Percentiles rank a stretch among this genome's conserved stretches.
Evolutionary conservation across 2,797 vertebrate genomes (phyloP).

Genomic region (Melanotaenia nigrans): DNA sequence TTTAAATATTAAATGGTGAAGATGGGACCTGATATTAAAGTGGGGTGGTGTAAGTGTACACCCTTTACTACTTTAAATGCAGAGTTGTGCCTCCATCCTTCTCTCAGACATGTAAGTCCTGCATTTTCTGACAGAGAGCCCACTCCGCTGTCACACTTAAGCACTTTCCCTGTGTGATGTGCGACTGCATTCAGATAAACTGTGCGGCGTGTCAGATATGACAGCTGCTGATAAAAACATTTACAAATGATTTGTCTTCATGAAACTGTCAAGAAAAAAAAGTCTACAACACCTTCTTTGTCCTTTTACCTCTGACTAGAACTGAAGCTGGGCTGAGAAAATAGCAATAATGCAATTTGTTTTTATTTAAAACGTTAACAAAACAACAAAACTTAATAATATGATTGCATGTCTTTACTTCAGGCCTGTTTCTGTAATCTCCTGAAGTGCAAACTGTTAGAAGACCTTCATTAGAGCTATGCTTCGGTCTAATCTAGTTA

Average conservation of each 20-base stretch:
- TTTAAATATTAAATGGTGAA: slow-evolving; percentile 7
- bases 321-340: background rate
- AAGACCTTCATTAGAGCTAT: slow-evolving; percentile 39
- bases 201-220: slow-evolving; percentile 64
- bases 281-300: slow-evolving; percentile 22
- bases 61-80: slow-evolving; percentile 30
- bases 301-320: background rate
- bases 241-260: slow-evolving; percentile 69
- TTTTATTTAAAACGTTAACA: too few relatives aligned
- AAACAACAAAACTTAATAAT: background rate
- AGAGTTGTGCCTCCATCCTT: slow-evolving; percentile 1
- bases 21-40: slow-evolving; percentile 8
- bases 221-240: slow-evolving; percentile 78
- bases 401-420: background rate
- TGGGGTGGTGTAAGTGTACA: background rate
- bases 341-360: slow-evolving; percentile 6
- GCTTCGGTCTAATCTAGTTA: slow-evolving; percentile 57
- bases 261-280: slow-evolving; percentile 56
- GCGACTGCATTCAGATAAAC: slow-evolving; percentile 73
- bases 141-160: slow-evolving; percentile 43
- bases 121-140: slow-evolving; percentile 34
- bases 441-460: slow-evolving; percentile 37
- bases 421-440: slow-evolving; percentile 28
- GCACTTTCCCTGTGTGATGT: slow-evolving; percentile 43
- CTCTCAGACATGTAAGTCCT: slow-evolving; percentile 24